These are phyloP conservation scores for Mustela lutreola DNA, from an alignment of 2,113 vertebrate genomes.

Conservation along the genomic window DNA sequence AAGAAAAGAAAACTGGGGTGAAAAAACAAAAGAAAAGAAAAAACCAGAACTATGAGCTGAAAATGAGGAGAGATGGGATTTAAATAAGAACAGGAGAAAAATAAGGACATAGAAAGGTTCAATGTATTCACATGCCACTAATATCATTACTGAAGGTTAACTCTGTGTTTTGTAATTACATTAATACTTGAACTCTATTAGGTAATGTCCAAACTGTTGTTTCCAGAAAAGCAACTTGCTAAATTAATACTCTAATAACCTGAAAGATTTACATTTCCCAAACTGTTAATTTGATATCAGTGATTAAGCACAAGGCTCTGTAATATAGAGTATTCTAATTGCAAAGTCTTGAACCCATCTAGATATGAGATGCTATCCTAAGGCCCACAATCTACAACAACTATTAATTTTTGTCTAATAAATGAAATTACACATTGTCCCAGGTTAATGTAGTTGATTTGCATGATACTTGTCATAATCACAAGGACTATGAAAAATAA, in stretches of 20 bases:
- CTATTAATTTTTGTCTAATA: neutral
- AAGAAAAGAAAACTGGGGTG: too few relatives aligned
- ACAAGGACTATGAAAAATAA: slow-evolving; percentile 23
- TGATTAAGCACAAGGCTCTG: neutral
- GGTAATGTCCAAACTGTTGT: neutral
- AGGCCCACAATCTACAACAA: neutral
- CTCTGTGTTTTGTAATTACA: neutral
- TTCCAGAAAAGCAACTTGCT: neutral
- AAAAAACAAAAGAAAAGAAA: neutral
- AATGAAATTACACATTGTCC: neutral
- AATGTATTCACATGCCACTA: neutral
- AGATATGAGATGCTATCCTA: neutral
- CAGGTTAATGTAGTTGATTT: neutral
- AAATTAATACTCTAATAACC: neutral
- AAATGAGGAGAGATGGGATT: neutral
- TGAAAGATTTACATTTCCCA: neutral
- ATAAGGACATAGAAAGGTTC: neutral
- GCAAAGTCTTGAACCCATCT: neutral
- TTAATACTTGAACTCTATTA: neutral
- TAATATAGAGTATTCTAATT: neutral
- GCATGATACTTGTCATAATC: neutral
- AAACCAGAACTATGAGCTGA: neutral
- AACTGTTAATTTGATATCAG: neutral
- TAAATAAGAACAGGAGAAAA: neutral
- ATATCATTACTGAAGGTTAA: neutral